These are phyloP conservation scores for Pseudoips prasinana DNA, from an alignment of 2,888 invertebrate genomes.

Conservation along the genomic window DNA sequence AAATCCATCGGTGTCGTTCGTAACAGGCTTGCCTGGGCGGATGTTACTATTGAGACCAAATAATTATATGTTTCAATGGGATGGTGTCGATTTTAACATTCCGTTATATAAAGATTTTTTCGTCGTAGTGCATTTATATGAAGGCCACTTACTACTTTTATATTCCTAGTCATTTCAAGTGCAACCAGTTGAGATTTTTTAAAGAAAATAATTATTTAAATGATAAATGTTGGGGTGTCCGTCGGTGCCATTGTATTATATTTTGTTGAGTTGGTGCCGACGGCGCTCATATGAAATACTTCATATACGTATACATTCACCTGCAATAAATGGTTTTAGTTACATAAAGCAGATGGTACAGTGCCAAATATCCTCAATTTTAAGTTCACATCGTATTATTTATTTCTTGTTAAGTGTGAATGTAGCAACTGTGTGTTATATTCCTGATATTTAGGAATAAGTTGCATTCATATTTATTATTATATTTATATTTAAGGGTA, in stretches of 20 bases:
- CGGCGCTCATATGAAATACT: slow-evolving; percentile 35
- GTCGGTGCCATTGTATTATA: slow-evolving; percentile 68
- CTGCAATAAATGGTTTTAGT: slow-evolving; percentile 57
- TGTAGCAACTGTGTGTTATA: slow-evolving; percentile 78
- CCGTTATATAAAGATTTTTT: slow-evolving; percentile 61
- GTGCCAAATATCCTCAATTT: slow-evolving; percentile 80
- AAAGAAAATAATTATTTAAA: slow-evolving; percentile 66
- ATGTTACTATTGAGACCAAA: slow-evolving; percentile 81
- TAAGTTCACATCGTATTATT: slow-evolving; percentile 73
- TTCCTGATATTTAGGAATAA: slow-evolving; percentile 82
- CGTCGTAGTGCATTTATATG: slow-evolving; percentile 68
- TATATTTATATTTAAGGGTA: slow-evolving; percentile 76
- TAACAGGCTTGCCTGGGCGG: slow-evolving; percentile 63
- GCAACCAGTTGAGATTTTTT: slow-evolving; percentile 80
- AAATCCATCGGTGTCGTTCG: slow-evolving; percentile 64
- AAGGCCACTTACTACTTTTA: slow-evolving; percentile 76
- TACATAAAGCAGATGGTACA: slow-evolving; percentile 66
- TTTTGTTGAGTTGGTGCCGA: slow-evolving; percentile 53
- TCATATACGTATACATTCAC: slow-evolving; percentile 41
- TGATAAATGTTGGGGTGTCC: slow-evolving; percentile 41
- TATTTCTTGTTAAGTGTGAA: slow-evolving; percentile 74
- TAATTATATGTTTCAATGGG: slow-evolving; percentile 78
- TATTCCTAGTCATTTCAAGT: slow-evolving; percentile 81
- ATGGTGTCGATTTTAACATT: slow-evolving; percentile 82
- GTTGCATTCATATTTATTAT: slow-evolving; percentile 81